Percentiles rank a stretch among this genome's conserved stretches.
These are phyloP conservation scores for Pseudopipra pipra DNA, from an alignment of 2,113 vertebrate genomes.

Conservation along the genomic window DNA sequence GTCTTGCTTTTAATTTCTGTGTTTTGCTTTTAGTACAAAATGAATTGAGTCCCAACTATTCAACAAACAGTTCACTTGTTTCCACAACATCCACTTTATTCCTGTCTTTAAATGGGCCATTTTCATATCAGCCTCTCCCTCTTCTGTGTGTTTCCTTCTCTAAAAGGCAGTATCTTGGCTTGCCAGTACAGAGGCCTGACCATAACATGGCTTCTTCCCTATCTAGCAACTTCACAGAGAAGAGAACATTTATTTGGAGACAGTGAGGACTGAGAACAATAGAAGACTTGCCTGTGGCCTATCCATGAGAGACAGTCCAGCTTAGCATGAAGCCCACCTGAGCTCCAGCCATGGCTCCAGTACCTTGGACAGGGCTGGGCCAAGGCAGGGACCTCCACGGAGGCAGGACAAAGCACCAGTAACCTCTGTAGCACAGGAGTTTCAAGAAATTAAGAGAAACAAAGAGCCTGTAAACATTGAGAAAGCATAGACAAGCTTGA, in stretches of 20 bases:
- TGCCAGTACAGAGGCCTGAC: not conserved
- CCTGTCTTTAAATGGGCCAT: fast-evolving
- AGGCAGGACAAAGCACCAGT: fast-evolving
- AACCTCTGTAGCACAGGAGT: not conserved
- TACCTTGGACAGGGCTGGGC: slow-evolving; percentile 27
- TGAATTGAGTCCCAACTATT: not conserved
- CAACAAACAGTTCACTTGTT: not conserved
- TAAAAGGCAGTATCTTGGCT: not conserved
- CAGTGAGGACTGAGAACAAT: not conserved
- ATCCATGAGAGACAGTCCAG: not conserved
- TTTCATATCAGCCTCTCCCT: not conserved
- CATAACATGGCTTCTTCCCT: not conserved
- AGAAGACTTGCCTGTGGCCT: not conserved
- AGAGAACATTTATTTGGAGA: not conserved
- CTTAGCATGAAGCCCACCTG: fast-evolving
- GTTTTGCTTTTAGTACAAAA: not conserved
- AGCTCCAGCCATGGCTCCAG: not conserved
- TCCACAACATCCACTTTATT: not conserved
- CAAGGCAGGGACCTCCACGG: not conserved
- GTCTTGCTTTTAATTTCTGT: not conserved
- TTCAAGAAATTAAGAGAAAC: not conserved
- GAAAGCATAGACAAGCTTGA: not conserved
- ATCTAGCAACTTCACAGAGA: not conserved
- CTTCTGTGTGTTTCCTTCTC: not conserved
- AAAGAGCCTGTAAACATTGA: not conserved